Evolutionary conservation across 2,888 invertebrate species (phyloP), one percentile per base, ranked within the genome.

Genomic region (Parapristionchus giblindavisi): DNA sequence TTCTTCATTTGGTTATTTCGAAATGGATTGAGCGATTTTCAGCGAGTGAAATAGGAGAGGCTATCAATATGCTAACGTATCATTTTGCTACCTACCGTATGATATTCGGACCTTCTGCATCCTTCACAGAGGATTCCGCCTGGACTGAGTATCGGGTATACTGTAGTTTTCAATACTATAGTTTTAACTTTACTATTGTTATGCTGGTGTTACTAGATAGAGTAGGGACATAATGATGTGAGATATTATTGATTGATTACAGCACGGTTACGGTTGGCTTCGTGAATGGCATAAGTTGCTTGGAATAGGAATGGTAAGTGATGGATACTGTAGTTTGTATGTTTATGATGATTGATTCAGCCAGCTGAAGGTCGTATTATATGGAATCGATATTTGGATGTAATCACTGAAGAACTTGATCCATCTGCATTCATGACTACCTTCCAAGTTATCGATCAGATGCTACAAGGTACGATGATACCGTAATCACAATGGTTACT

Each of bases 1-100:
- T n/a, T n/a, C n/a, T n/a, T n/a, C n/a, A n/a, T n/a, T n/a, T n/a
- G n/a, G n/a, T n/a, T n/a, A n/a, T n/a, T n/a, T n/a, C n/a, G n/a
- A n/a, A n/a, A n/a, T n/a, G n/a, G n/a, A n/a, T n/a, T n/a, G n/a
- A n/a, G n/a, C n/a, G n/a, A n/a, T n/a, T n/a, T n/a, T n/a, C n/a
- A n/a, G n/a, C n/a, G n/a, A n/a, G n/a, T n/a, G n/a, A n/a, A n/a
- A n/a, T n/a, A n/a, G n/a, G n/a, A n/a, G n/a, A n/a, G n/a, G 17
- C 58, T 29, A 36, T 61, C 61, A 29, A n/a, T 36, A 14, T 24
- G 0, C 24, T 52, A 11, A 27, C 68, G n/a, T 68, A 68, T 24
- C 51, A 68, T 52, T 68, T 68, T 27, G 68, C 68, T 34, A 40
- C 68, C 11, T 68, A 68, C 36, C 68, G 68, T 17, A 68, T 68